Percentiles rank a stretch among this genome's conserved stretches.
Evolutionary conservation across 2,113 vertebrate species (phyloP).

Genomic region (Hiodon tergisus): DNA sequence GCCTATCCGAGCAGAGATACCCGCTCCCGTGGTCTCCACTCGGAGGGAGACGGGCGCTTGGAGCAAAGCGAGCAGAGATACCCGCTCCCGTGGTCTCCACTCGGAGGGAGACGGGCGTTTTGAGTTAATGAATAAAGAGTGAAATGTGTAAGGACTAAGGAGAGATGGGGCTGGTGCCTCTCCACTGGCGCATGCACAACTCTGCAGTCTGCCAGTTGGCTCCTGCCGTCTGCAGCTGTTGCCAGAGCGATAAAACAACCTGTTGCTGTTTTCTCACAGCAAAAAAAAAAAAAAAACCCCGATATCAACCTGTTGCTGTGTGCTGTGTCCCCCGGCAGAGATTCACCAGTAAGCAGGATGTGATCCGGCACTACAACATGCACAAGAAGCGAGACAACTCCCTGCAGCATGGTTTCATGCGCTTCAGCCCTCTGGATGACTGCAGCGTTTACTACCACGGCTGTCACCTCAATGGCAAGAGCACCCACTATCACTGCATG

Average conservation of each 20-base stretch:
- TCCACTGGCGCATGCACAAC: conserved; percentile 40
- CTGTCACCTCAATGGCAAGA: conserved; percentile 98
- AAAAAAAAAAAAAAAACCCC: conserved; percentile 8
- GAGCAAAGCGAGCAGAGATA: neutral
- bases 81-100: neutral
- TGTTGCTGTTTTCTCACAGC: conserved; percentile 51
- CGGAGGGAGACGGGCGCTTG: neutral
- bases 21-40: neutral
- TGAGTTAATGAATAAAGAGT: conserved; percentile 44
- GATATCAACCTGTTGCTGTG: conserved; percentile 54
- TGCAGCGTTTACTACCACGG: conserved; percentile 98
- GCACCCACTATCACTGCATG: conserved; percentile 99
- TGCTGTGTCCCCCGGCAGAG: conserved; percentile 73
- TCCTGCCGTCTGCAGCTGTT: conserved; percentile 59
- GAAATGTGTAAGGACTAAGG: conserved; percentile 43
- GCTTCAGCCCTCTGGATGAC: conserved; percentile 98
- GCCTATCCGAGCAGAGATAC: conserved; percentile 14
- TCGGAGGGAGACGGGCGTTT: conserved; percentile 29
- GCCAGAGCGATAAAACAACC: conserved; percentile 62
- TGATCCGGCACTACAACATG: conserved; percentile 99
- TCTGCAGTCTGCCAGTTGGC: conserved; percentile 54
- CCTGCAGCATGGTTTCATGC: conserved; percentile 98
- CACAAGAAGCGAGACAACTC: conserved; percentile 99
- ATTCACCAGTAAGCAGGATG: conserved; percentile 99
- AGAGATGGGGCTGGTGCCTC: conserved; percentile 35